These are phyloP conservation scores for Phylloscopus whistleri DNA, from an alignment of 2,113 vertebrate genomes.

Conservation along the genomic window DNA sequence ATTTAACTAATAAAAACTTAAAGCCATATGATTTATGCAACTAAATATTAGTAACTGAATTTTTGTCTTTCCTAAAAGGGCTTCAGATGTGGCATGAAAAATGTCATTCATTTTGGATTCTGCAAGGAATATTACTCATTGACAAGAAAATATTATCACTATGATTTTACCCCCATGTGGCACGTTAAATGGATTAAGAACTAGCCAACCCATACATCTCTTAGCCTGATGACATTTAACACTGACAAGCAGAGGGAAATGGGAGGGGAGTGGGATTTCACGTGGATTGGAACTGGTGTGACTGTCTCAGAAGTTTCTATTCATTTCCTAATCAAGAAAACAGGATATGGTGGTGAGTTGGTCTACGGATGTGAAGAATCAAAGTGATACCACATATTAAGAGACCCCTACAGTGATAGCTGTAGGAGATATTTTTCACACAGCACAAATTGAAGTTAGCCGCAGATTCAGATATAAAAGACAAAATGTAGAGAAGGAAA, in stretches of 20 bases:
- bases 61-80: not conserved
- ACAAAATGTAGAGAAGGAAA: not conserved
- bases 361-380: not conserved
- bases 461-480: not conserved
- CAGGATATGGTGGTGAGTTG: fast-evolving
- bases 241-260: not conserved
- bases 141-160: not conserved
- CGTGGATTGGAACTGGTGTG: not conserved
- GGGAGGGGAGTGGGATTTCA: not conserved
- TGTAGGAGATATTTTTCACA: not conserved
- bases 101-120: not conserved
- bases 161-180: not conserved
- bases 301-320: not conserved
- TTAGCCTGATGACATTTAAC: not conserved
- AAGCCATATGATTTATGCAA: not conserved
- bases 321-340: not conserved
- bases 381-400: not conserved
- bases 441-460: not conserved
- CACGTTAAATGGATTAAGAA: not conserved
- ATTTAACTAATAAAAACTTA: not conserved
- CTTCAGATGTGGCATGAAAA: not conserved
- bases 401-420: not conserved
- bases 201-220: not conserved
- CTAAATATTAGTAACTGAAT: not conserved
- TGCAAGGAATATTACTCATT: not conserved